Evolutionary conservation across 2,797 vertebrate genomes (phyloP), one percentile per base, ranked within the genome.

Genomic region (Silurus aristotelis): DNA sequence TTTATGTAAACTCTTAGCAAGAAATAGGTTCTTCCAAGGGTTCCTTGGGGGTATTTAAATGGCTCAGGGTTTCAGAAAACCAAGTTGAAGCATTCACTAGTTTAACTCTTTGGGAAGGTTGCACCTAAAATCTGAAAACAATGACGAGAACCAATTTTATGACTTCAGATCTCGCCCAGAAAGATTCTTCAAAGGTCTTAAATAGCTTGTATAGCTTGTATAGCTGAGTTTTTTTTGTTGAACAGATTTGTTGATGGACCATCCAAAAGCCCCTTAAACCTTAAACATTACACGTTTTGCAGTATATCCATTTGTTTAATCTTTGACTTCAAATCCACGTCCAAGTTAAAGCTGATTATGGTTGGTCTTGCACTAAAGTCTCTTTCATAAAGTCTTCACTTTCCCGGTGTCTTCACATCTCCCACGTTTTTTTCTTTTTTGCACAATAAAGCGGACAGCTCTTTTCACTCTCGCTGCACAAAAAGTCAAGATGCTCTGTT

Each of bases 401-500:
- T 25, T 27, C 43, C 20, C 1, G 0, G 12, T 9, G n/a, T 75
- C 55, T 83, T 87, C 64, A 20, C 22, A 2, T 63, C 25, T 68
- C 10, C 17, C 5, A 10, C 43, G 10, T 78, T 14, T 61, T 14
- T 61, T 19, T 13, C 15, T 61, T 61, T 20, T 61, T 61, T 3
- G 58, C 38, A 78, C 75, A 87, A 86, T 63, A 75, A 7, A 38
- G 68, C 72, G 20, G 19, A n/a, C 27, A 48, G 43, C 55, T 86
- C 70, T 25, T 88, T 83, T 76, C 25, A 58, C 60, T 66, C 58
- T 68, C 20, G 10, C 27, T 85, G 58, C 15, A 46, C 84, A 58
- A 76, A 86, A 86, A 86, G 83, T 79, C 61, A 64, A 72, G 82
- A 61, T 81, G 84, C 12, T 55, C 80, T 85, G 80, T 46, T 67